Conservation (phyloP, 1,140 invertebrate species). For the Nasonia longicornis region DNA sequence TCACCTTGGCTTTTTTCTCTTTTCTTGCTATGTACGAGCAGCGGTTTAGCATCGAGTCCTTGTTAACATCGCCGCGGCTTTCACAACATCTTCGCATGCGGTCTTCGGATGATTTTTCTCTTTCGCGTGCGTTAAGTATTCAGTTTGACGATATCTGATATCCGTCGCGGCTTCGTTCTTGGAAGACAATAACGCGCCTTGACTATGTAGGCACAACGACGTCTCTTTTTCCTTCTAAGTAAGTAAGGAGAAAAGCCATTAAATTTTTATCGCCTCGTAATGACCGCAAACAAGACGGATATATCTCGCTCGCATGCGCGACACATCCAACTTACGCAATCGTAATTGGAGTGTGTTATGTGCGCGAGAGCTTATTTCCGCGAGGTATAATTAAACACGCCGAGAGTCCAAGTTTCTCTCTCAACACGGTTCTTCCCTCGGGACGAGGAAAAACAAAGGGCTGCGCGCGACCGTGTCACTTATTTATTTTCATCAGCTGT, state of each 20-base stretch:
- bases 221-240: neutral
- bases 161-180: neutral
- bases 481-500: conserved; percentile 26
- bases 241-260: neutral
- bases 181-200: neutral
- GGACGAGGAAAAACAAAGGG: conserved; percentile 2
- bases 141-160: neutral
- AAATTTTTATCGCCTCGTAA: neutral
- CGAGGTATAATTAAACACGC: neutral
- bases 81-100: conserved; percentile 8
- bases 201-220: neutral
- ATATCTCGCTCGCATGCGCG: neutral
- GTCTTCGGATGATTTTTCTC: neutral
- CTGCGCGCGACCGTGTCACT: neutral
- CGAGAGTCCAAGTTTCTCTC: neutral
- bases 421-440: neutral
- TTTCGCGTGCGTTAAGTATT: too few relatives aligned
- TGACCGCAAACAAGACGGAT: neutral
- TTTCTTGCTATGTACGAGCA: too few relatives aligned
- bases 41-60: neutral
- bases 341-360: neutral
- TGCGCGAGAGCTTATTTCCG: neutral
- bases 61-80: conserved; percentile 7
- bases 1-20: conserved; percentile 3
- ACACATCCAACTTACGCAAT: neutral